Evolutionary conservation across 1,140 invertebrate genomes (phyloP), one percentile per base, ranked within the genome.

Genomic region (Nomia melanderi): DNA sequence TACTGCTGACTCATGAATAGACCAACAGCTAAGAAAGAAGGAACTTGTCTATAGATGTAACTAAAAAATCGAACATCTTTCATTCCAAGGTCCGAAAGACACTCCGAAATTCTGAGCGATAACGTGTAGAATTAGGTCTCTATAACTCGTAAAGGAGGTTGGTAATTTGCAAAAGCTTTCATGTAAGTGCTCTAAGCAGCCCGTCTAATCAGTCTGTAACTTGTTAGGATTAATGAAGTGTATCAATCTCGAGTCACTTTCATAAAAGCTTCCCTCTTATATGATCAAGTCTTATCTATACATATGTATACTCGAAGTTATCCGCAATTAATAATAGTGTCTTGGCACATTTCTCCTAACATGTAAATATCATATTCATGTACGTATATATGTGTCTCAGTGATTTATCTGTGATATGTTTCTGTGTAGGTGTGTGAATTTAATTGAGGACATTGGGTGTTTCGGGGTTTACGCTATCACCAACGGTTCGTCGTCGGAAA

Each of bases 401-500:
- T 50, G 20, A 29, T 62, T 20, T 66, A 66, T 9, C 50, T 56
- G 25, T 0, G n/a, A 41, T 29, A 7, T 31, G 7, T 47, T 14
- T 63, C 7, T 41, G 17, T 33, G 54, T 44, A 14, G 9, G 20
- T n/a, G 25, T 50, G 47, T 64, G n/a, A 31, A 5, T 56, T 25
- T 29, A 14, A 8, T 14, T 36, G 47, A 14, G 27, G 50, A 25
- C 12, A 36, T 41, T 53, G 14, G 44, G 5, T 73, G 25, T 64
- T 2, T 8, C 78, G 8, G 11, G 11, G 33, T 82, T 93, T 93
- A 98, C 78, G 97, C 97, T 91, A 98, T 96, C 78, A 98, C 97
- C 80, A 98, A 92, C 63, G 97, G 97, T 91, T 98, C 97, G 91
- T 98, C 97, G 90, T 98, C 97, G 0, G 97, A 97, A 91, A 98